phyloP scores from a whole-genome alignment of 2,888 invertebrate species.

The Odontocerum albicorne region DNA sequence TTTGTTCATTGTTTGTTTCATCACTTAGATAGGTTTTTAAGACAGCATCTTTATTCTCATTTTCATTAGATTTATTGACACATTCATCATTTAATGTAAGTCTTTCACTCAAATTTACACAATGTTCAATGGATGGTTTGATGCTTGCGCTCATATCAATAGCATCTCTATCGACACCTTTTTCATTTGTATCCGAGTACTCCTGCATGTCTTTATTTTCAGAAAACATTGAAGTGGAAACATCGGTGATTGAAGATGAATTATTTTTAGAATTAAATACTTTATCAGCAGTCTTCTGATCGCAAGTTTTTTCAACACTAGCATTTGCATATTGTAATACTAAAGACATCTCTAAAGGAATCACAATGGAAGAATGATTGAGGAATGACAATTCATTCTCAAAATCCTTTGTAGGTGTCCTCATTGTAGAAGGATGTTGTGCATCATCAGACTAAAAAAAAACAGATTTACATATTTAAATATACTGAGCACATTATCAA shows the following conservation, averaged over 20 bases:
- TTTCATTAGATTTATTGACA: slow-evolving; percentile 1
- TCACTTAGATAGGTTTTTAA: neutral
- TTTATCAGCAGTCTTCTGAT: too few species aligned
- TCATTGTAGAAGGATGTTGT: slow-evolving; percentile 9
- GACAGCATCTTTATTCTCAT: neutral
- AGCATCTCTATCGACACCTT: too few species aligned
- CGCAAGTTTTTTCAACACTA: too few species aligned
- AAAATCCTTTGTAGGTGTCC: slow-evolving; percentile 16
- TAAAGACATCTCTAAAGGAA: too few species aligned
- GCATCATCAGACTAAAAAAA: slow-evolving; percentile 25
- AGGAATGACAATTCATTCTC: slow-evolving; percentile 5
- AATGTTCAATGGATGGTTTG: too few species aligned
- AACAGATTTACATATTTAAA: neutral
- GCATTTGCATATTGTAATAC: neutral
- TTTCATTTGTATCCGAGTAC: too few species aligned
- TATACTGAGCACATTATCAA: too few species aligned
- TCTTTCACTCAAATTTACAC: neutral
- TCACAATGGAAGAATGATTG: slow-evolving; percentile 2
- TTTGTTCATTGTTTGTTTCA: neutral
- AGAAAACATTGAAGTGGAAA: too few species aligned
- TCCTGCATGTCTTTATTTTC: too few species aligned
- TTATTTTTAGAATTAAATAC: too few species aligned
- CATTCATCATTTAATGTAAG: neutral
- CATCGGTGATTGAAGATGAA: too few species aligned
- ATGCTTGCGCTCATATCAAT: too few species aligned